These are phyloP conservation scores for Apamea anceps DNA, from an alignment of 2,888 invertebrate genomes.

Conservation along the genomic window DNA sequence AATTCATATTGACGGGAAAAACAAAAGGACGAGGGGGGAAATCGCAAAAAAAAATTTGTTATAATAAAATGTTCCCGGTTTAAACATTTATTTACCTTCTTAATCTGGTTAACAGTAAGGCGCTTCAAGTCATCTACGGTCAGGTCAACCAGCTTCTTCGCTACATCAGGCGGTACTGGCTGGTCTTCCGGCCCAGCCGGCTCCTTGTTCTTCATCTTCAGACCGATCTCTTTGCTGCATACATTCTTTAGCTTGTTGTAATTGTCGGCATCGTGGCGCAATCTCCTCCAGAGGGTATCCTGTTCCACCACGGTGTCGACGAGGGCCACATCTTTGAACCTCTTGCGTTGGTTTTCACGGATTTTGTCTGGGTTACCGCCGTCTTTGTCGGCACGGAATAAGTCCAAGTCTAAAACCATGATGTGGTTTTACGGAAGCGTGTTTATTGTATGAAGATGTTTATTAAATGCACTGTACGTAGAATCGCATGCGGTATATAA, in stretches of 20 bases:
- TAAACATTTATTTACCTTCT: conserved; percentile 89
- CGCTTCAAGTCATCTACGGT: conserved; percentile 93
- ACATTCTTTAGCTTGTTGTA: conserved; percentile 98
- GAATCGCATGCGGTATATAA: conserved; percentile 64
- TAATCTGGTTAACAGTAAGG: conserved; percentile 97
- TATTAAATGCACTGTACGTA: conserved; percentile 31
- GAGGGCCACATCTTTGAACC: conserved; percentile 97
- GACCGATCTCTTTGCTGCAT: conserved; percentile 98
- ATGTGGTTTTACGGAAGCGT: conserved; percentile 60
- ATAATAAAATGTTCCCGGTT: no score
- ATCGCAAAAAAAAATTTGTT: no score
- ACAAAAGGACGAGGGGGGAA: no score
- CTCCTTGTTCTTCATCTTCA: conserved; percentile 98
- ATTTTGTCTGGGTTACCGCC: conserved; percentile 97
- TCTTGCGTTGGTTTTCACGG: conserved; percentile 96
- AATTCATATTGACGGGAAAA: no score
- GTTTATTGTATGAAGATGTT: conserved; percentile 27
- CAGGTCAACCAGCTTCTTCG: conserved; percentile 91
- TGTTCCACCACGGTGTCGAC: conserved; percentile 97
- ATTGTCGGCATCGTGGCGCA: conserved; percentile 97
- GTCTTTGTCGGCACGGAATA: conserved; percentile 99
- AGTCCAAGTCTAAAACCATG: conserved; percentile 99
- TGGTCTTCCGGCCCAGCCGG: conserved; percentile 91
- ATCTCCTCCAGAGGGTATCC: conserved; percentile 97
- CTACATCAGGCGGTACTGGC: conserved; percentile 90